phyloP scores from a whole-genome alignment of 2,113 vertebrate genomes.

The Callionymus lyra region DNA sequence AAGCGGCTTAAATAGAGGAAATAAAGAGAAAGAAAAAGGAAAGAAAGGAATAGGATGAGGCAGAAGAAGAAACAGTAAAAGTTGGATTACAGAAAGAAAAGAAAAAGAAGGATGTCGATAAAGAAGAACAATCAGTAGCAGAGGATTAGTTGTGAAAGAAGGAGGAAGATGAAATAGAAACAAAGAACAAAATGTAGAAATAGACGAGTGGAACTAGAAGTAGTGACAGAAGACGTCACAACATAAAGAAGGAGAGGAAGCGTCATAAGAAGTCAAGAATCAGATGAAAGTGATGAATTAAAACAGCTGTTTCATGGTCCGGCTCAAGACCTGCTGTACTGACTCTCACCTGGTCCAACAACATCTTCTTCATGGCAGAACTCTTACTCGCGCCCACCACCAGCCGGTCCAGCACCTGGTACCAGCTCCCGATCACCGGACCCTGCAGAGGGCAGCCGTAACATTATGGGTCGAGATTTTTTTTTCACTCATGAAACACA shows the following conservation, averaged over 20 bases:
- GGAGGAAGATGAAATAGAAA: too few relatives aligned
- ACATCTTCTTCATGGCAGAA: slow-evolving; percentile 87
- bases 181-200: neutral
- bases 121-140: neutral
- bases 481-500: neutral
- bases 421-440: slow-evolving; percentile 84
- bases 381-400: slow-evolving; percentile 70
- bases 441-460: slow-evolving; percentile 24
- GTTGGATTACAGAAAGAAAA: neutral
- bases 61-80: too few relatives aligned
- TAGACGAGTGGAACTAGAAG: neutral
- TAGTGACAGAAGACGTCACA: too few relatives aligned
- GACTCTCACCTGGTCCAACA: slow-evolving; percentile 82
- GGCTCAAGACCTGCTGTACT: too few relatives aligned
- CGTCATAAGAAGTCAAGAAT: neutral
- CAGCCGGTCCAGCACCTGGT: slow-evolving; percentile 77
- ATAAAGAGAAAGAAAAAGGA: too few relatives aligned
- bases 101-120: too few relatives aligned
- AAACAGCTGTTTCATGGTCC: neutral
- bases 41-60: too few relatives aligned
- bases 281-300: too few relatives aligned
- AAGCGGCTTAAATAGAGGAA: too few relatives aligned
- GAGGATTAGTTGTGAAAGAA: neutral
- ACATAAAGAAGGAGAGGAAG: neutral
- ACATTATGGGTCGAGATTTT: neutral